Conservation (phyloP, 1,140 invertebrate genomes). For the Anoplolepis gracilipes region DNA sequence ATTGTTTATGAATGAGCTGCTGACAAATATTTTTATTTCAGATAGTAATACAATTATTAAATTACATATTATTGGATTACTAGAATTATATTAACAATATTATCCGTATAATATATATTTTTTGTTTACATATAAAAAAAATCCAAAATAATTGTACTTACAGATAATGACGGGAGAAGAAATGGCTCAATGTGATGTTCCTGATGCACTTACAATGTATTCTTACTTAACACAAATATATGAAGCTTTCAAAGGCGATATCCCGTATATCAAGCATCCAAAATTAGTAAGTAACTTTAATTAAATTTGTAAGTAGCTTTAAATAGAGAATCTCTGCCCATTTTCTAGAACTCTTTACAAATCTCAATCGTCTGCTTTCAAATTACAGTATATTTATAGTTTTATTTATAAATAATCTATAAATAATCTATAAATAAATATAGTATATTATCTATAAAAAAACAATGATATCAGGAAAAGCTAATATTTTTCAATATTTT, state of each 20-base stretch:
- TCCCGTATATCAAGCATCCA: conserved; percentile 92
- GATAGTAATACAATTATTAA: background rate
- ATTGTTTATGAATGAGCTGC: background rate
- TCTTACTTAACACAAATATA: conserved; percentile 96
- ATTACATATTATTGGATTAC: background rate
- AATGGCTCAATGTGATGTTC: conserved; percentile 90
- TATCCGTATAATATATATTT: background rate
- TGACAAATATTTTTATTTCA: background rate
- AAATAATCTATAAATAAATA: too few relatives aligned
- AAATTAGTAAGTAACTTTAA: conserved; percentile 88
- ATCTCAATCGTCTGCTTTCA: background rate
- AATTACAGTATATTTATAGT: too few relatives aligned
- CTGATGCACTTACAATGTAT: conserved; percentile 92
- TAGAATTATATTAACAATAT: background rate
- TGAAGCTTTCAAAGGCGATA: conserved; percentile 93
- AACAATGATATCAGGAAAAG: too few relatives aligned
- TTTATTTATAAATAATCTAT: too few relatives aligned
- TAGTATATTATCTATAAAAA: too few relatives aligned
- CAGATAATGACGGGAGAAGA: conserved; percentile 93
- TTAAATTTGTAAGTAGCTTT: conserved; percentile 83
- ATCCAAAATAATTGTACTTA: conserved; percentile 36
- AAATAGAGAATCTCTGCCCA: background rate
- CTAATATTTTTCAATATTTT: too few relatives aligned
- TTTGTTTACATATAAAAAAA: background rate
- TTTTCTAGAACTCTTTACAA: background rate